Percentiles rank a stretch among this genome's conserved stretches.
Evolutionary conservation across 2,113 vertebrate species (phyloP).

Genomic region (Apteryx mantelli): DNA sequence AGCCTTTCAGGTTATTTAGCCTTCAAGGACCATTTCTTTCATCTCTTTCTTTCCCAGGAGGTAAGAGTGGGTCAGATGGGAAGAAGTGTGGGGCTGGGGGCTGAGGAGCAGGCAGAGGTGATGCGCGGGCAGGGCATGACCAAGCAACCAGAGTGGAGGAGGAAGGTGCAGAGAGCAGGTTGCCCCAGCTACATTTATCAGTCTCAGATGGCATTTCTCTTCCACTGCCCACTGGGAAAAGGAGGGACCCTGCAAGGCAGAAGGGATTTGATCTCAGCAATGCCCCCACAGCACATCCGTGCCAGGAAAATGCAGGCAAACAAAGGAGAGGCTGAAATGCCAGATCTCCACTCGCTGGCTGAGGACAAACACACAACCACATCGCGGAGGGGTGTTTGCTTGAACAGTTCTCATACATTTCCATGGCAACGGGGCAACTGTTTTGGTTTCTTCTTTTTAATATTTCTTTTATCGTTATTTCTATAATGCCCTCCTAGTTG

Average conservation of each 20-base stretch:
- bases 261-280: background rate
- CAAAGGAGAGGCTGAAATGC: background rate
- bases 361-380: background rate
- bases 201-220: background rate
- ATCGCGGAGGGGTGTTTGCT: rapidly evolving
- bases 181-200: background rate
- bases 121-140: background rate
- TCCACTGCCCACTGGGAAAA: background rate
- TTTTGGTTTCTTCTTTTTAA: constrained; percentile 8
- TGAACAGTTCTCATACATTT: constrained; percentile 17
- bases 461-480: constrained; percentile 19
- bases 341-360: background rate
- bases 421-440: constrained; percentile 2
- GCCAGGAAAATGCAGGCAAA: background rate
- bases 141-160: background rate
- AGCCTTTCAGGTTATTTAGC: background rate
- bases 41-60: background rate
- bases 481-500: constrained; percentile 3
- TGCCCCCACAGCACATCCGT: background rate
- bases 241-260: background rate
- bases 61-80: background rate
- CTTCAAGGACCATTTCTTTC: background rate
- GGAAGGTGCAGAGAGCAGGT: background rate
- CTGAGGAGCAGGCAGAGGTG: background rate
- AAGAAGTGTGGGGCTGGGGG: background rate